phyloP scores from a whole-genome alignment of 2,797 vertebrate species.

The Microctenopoma lineatum region DNA sequence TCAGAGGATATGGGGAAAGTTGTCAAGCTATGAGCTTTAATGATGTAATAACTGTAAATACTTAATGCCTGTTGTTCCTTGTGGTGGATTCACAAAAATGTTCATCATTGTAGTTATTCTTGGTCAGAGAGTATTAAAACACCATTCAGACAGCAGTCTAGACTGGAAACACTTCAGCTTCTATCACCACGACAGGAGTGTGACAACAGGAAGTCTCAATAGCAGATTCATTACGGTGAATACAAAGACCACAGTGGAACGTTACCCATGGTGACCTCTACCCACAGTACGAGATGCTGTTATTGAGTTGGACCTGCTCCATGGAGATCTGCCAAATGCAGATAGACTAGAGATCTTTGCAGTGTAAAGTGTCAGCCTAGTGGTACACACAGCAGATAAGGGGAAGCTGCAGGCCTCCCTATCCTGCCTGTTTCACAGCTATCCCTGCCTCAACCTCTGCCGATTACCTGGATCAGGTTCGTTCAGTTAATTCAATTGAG shows the following conservation, averaged over 20 bases:
- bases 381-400: background rate
- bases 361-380: constrained; percentile 8
- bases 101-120: background rate
- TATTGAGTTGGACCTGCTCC: constrained; percentile 30
- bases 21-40: background rate
- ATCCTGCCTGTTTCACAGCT: no score
- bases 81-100: background rate
- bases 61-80: background rate
- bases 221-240: background rate
- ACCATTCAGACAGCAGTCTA: constrained; percentile 2
- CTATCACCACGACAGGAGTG: background rate
- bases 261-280: constrained; percentile 11
- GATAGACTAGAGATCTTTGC: constrained; percentile 20
- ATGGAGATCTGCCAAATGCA: constrained; percentile 28
- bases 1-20: no score
- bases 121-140: constrained; percentile 17
- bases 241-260: constrained; percentile 1
- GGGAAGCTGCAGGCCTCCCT: background rate
- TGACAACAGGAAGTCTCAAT: constrained; percentile 13
- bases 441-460: no score
- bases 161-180: constrained; percentile 5
- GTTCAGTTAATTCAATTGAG: no score
- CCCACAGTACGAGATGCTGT: constrained; percentile 21
- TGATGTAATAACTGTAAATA: no score
- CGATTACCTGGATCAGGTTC: no score